phyloP scores from a whole-genome alignment of 2,888 invertebrate species.

The Acanthosepion esculentum region DNA sequence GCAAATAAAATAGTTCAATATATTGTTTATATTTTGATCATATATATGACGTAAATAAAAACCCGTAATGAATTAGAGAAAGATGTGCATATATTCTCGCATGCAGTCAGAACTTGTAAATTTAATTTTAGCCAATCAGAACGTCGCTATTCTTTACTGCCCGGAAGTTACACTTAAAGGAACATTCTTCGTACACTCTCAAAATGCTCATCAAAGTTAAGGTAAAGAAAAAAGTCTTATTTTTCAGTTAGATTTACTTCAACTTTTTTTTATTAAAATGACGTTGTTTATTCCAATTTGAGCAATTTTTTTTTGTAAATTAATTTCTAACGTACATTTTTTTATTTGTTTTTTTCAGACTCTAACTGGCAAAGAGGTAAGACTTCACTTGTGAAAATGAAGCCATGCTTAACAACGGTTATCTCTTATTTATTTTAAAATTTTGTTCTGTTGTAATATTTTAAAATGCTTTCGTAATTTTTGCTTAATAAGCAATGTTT shows the following conservation, averaged over 20 bases:
- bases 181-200: neutral
- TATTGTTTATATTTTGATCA: no score
- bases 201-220: slow-evolving; percentile 46
- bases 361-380: slow-evolving; percentile 33
- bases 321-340: neutral
- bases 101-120: neutral
- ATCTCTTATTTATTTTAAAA: no score
- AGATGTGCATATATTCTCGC: no score
- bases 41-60: no score
- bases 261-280: neutral
- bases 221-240: neutral
- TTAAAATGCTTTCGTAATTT: no score
- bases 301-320: neutral
- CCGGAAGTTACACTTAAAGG: neutral
- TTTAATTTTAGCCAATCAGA: neutral
- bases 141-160: neutral
- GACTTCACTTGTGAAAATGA: neutral
- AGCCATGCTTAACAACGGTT: neutral
- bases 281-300: neutral
- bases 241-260: neutral
- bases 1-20: no score
- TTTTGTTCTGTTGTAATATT: no score
- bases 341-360: neutral
- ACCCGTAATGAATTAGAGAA: no score
- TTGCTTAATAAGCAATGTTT: no score